Evolutionary conservation across 2,113 vertebrate species (phyloP).

Genomic region (Dunckerocampus dactyliophorus): DNA sequence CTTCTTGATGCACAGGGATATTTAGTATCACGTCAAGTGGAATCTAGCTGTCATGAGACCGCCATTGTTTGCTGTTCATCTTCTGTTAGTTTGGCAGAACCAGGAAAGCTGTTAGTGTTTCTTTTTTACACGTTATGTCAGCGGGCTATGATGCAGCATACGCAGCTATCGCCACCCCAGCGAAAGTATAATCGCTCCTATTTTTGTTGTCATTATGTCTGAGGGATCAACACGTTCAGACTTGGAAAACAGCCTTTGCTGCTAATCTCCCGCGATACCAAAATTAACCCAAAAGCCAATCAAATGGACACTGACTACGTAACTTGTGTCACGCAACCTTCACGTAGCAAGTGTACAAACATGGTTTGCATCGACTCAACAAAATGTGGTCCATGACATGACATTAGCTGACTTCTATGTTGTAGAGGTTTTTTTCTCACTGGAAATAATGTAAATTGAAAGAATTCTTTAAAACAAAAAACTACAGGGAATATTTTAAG

Average conservation of each 20-base stretch:
- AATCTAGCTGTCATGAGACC: constrained; percentile 13
- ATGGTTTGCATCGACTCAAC: neutral
- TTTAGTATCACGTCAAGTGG: constrained; percentile 31
- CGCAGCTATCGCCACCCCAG: neutral
- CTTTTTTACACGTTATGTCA: neutral
- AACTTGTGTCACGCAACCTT: constrained; percentile 34
- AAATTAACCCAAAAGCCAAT: constrained; percentile 67
- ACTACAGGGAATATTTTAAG: no score
- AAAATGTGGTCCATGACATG: no score
- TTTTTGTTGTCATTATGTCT: neutral
- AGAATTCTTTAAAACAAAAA: no score
- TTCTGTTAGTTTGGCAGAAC: constrained; percentile 6
- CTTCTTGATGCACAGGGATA: constrained; percentile 17
- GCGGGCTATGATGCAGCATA: no score
- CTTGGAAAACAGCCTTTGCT: neutral
- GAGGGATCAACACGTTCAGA: constrained; percentile 2
- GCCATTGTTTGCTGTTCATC: constrained; percentile 36
- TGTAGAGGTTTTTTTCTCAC: no score
- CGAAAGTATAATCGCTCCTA: neutral
- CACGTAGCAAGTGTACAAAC: neutral
- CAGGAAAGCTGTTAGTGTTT: neutral
- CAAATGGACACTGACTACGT: constrained; percentile 35
- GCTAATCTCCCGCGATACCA: constrained; percentile 40
- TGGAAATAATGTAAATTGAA: no score
- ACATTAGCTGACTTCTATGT: no score